Base-by-base conservation (phyloP, 2,888 invertebrate species). In the Agonopterix heracliana region DNA sequence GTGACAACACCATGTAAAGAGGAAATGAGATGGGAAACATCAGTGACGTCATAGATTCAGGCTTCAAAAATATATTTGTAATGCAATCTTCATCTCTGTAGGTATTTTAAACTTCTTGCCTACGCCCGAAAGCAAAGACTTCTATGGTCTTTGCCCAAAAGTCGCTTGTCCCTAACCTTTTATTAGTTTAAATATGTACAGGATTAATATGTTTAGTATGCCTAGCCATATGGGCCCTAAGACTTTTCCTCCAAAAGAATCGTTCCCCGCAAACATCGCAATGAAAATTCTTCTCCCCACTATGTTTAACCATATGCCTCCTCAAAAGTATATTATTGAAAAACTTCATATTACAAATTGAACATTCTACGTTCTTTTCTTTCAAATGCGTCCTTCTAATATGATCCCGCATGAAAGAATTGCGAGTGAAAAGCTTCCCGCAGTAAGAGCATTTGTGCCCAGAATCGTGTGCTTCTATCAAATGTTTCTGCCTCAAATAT, bases 241-340 rank as follows among this genome's bases (percentile, higher is more conserved):
- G 70, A 59, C 91, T 91, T 48, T 91, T 92, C 49, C 91, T 83
- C 72, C 91, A 91, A 40, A 90, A 89, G 54, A 92, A 90, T 57
- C 90, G 82, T 53, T 90, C 90, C 0, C 90, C 90, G 50, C 92
- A 92, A 1, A 91, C 74, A 44, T 92, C 90, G 54, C 92, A 92
- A 46, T 91, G 89, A 52, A 90, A 90, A 44, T 86, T 88, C 49
- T 89, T 89, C 40, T 90, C 90, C 1, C 90, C 90, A 41, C 87
- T 87, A 49, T 87, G 87, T 45, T 84, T 87, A 0, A 85, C 78
- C 84, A 87, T 84, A 46, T 87, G 88, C 1, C 84, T 62, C 38
- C 81, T 71, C 8, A 86, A 49, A 5, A 87, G 68, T 3, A 85
- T 81, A 50, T 84, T 83, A 47, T 86, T 87, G 36, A 87, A 87